Evolutionary conservation across 2,888 invertebrate genomes (phyloP).

Genomic region (Hemicrepidius hirtus): DNA sequence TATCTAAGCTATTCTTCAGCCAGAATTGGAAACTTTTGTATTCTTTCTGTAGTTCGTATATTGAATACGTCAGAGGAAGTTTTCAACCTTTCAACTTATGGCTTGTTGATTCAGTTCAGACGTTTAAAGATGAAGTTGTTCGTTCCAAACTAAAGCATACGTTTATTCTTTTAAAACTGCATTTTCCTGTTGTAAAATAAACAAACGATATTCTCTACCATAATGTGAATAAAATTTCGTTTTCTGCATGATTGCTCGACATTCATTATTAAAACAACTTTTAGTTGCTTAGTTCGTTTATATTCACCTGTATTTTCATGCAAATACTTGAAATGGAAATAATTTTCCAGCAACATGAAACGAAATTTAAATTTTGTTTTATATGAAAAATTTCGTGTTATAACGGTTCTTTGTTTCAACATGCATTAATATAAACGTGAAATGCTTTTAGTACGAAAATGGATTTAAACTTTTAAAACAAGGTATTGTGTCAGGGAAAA

Average conservation of each 20-base stretch:
- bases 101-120: conserved; percentile 47
- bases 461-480: too few species aligned
- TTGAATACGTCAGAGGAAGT: conserved; percentile 60
- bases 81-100: conserved; percentile 57
- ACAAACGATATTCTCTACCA: neutral
- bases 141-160: conserved; percentile 26
- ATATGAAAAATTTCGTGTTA: neutral
- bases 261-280: too few species aligned
- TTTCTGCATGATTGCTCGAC: neutral
- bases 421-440: too few species aligned
- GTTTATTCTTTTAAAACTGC: conserved; percentile 20
- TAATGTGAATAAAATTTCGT: conserved; percentile 6
- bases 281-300: neutral
- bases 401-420: too few species aligned
- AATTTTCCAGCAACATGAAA: neutral
- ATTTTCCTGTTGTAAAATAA: conserved; percentile 1
- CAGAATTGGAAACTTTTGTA: conserved; percentile 64
- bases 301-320: neutral
- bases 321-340: neutral
- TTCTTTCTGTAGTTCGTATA: conserved; percentile 59
- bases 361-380: neutral
- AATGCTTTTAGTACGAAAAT: too few species aligned
- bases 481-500: too few species aligned
- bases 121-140: conserved; percentile 44
- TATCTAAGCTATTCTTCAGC: conserved; percentile 62